phyloP scores from a whole-genome alignment of 37 sponge, comb jelly and placozoan genomes.

The Chondrosia reniformis region DNA sequence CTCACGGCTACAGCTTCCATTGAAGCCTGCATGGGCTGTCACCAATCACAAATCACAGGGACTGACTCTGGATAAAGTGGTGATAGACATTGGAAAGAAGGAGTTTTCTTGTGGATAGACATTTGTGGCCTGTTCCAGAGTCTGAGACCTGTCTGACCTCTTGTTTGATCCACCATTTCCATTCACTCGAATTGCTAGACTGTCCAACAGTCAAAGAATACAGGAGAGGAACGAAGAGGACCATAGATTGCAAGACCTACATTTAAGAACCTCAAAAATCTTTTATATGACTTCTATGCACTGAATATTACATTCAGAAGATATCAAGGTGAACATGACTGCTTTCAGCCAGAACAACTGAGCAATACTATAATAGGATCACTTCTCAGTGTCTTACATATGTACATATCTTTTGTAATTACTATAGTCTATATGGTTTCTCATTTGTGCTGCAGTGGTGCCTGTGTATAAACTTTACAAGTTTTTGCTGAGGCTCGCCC shows the following conservation, averaged over 20 bases:
- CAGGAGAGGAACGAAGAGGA: slow-evolving; percentile 1
- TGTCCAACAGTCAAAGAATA: background rate
- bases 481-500: no score
- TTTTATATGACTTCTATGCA: no score
- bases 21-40: slow-evolving; percentile 39
- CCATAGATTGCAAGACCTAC: background rate
- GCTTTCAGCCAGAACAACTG: no score
- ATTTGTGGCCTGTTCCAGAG: slow-evolving; percentile 48
- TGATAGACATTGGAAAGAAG: slow-evolving; percentile 35
- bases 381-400: no score
- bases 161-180: background rate
- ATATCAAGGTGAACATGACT: no score
- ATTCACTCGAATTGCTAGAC: background rate
- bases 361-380: no score
- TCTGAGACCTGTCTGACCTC: background rate
- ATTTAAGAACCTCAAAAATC: no score
- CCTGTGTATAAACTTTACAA: no score
- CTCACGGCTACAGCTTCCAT: slow-evolving; percentile 25
- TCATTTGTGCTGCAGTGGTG: no score
- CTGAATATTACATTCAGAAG: no score
- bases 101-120: slow-evolving; percentile 38
- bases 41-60: slow-evolving; percentile 55
- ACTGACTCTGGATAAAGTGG: slow-evolving; percentile 28
- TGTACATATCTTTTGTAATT: no score
- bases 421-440: no score